Percentiles rank a stretch among this genome's conserved stretches.
Conservation (phyloP, 2,888 invertebrate species). For the Baccha elongata region DNA sequence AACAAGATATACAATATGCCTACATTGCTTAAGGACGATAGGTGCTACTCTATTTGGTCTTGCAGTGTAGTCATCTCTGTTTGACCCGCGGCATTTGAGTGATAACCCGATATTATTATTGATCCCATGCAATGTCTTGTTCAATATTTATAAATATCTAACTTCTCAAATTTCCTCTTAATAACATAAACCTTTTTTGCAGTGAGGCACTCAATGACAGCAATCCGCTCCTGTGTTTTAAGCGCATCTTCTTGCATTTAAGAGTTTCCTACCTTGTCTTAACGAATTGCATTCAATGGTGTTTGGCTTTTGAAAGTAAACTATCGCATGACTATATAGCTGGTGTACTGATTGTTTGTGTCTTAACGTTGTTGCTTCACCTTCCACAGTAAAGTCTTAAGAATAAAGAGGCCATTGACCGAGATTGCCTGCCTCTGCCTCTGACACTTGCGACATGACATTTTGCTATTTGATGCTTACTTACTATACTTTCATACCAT, state of each 20-base stretch:
- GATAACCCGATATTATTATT: too few species aligned
- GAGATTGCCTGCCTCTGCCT: conserved; percentile 28
- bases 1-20: too few species aligned
- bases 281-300: conserved; percentile 33
- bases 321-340: conserved; percentile 14
- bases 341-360: background rate
- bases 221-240: background rate
- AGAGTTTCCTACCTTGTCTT: too few species aligned
- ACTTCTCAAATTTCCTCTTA: too few species aligned
- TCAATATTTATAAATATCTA: too few species aligned
- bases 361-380: conserved; percentile 3
- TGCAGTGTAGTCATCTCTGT: too few species aligned
- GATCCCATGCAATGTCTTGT: too few species aligned
- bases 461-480: conserved; percentile 16
- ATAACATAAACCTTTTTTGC: too few species aligned
- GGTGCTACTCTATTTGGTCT: too few species aligned
- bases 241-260: background rate
- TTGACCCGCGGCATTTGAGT: too few species aligned
- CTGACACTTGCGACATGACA: conserved; percentile 10
- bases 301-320: conserved; percentile 38
- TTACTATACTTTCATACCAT: conserved; percentile 2
- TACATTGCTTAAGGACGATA: too few species aligned
- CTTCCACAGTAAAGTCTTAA: conserved; percentile 18
- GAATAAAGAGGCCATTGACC: conserved; percentile 66
- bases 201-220: background rate